Base-by-base conservation (phyloP, 2,888 invertebrate genomes). In the Gari tellinella region DNA sequence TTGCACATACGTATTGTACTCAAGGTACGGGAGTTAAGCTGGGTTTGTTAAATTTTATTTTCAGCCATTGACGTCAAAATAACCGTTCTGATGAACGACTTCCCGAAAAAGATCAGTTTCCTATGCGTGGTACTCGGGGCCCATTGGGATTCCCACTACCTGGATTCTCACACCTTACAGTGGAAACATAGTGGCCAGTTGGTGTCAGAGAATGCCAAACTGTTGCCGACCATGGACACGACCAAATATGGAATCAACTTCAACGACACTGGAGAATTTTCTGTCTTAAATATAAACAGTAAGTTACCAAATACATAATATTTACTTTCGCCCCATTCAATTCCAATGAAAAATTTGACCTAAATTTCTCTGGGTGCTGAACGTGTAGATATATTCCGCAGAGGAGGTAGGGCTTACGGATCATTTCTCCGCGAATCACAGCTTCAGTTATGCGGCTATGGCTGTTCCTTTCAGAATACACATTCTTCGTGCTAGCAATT, bases 61-160 rank as follows among this genome's bases (percentile, higher is more conserved):
- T 19, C 52, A 76, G 76, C 76, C 2, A 45, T 76, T 1, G 45
- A 60, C 12, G 31, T 76, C 15, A 63, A 64, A 15, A 56, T 60
- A 0, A 19, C 72, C 26, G 56, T 64, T 10, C 37, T 76, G 15
- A 55, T 66, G 37, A 63, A 72, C 25, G 21, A 63, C 46, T 67
- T 60, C 25, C 66, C 67, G 2, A 25, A 25, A 12, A 64, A 25
- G 12, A 57, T 72, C 0, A 46, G 63, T 2, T 26, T 76, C 7
- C 52, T 76, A 23, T 76, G 76, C 40, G 64, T 72, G 17, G 46
- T 76, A 7, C 64, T 63, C 37, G 76, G 76, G 1, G 49, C 63
- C 2, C 55, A 60, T 48, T 76, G 76, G 76, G 58, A 72, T 46
- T 62, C 25, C n/a, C 72, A 67, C 38, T 76, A 76, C 25, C 61